These are phyloP conservation scores for Folsomia candida DNA, from an alignment of 2,888 invertebrate species.

Conservation along the genomic window DNA sequence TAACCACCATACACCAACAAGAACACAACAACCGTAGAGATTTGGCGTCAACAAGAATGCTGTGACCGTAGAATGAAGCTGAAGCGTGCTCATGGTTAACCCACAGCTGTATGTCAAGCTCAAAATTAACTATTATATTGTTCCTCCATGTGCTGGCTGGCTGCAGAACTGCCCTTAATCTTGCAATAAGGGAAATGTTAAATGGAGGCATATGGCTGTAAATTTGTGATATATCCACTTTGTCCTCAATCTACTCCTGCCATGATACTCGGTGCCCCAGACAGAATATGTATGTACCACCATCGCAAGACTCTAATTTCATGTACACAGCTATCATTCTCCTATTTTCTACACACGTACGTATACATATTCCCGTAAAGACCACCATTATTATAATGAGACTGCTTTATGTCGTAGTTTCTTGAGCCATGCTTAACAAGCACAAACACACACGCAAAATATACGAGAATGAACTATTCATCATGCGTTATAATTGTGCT, in stretches of 20 bases:
- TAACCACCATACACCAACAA: too few relatives aligned
- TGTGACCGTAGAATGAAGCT: too few relatives aligned
- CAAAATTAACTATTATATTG: constrained; percentile 22
- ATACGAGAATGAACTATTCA: too few relatives aligned
- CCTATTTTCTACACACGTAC: too few relatives aligned
- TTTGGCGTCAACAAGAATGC: background rate
- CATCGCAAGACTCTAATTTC: too few relatives aligned
- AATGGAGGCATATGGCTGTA: background rate
- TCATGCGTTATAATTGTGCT: too few relatives aligned
- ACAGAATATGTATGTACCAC: too few relatives aligned
- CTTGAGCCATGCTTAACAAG: background rate
- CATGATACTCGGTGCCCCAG: background rate
- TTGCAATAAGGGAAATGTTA: background rate
- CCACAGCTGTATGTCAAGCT: constrained; percentile 19
- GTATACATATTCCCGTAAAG: too few relatives aligned
- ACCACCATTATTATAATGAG: background rate
- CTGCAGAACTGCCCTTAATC: background rate
- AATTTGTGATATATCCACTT: background rate
- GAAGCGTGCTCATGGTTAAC: constrained; percentile 10
- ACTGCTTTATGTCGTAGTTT: background rate
- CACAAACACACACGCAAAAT: too few relatives aligned
- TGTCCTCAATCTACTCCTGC: background rate
- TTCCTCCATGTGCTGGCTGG: background rate
- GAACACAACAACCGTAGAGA: too few relatives aligned
- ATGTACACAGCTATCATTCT: too few relatives aligned